Percentiles rank a stretch among this genome's conserved stretches.
phyloP scores from a whole-genome alignment of 1,140 invertebrate genomes.

The Procambarus clarkii region DNA sequence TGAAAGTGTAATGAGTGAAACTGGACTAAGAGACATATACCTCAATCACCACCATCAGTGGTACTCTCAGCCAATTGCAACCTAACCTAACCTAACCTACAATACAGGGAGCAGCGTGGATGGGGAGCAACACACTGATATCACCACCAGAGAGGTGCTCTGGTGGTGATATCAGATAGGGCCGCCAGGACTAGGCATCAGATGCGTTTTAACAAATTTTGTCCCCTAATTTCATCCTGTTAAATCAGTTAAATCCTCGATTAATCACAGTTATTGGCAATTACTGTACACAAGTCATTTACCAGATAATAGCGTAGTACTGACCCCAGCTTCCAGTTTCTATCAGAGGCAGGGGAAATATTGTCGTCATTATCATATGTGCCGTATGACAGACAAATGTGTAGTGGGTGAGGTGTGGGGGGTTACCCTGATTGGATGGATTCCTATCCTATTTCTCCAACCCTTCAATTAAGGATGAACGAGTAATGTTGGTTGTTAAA shows the following conservation, averaged over 20 bases:
- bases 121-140: too few relatives aligned
- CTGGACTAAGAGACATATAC: too few relatives aligned
- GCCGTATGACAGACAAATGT: neutral
- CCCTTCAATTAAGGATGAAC: neutral
- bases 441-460: neutral
- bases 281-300: slow-evolving; percentile 1
- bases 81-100: too few relatives aligned
- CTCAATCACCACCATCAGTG: too few relatives aligned
- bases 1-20: too few relatives aligned
- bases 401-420: neutral
- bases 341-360: neutral
- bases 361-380: neutral
- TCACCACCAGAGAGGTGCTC: too few relatives aligned
- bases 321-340: neutral
- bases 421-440: neutral
- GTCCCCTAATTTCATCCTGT: neutral
- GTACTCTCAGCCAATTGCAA: too few relatives aligned
- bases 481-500: neutral
- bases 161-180: too few relatives aligned
- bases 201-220: neutral
- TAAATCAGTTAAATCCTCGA: neutral
- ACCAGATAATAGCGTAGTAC: neutral
- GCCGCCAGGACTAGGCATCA: too few relatives aligned
- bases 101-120: neutral
- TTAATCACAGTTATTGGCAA: neutral